These are phyloP conservation scores for Pseudopipra pipra DNA, from an alignment of 2,113 vertebrate species.

Conservation along the genomic window DNA sequence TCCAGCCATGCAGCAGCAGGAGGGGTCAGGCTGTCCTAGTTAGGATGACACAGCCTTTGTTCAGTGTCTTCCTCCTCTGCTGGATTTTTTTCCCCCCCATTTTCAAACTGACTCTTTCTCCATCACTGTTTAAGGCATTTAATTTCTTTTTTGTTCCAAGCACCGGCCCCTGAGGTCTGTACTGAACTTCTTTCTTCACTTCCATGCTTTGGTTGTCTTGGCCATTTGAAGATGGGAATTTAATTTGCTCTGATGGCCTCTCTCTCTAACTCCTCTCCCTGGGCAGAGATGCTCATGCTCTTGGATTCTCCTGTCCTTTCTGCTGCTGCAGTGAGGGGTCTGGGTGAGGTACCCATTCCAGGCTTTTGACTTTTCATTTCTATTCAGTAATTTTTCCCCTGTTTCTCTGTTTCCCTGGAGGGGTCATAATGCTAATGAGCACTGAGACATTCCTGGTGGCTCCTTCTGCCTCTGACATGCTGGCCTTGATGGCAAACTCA, in stretches of 20 bases:
- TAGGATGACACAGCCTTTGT: not conserved
- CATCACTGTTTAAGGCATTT: not conserved
- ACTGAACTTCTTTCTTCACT: not conserved
- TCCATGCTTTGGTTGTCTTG: not conserved
- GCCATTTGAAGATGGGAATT: constrained; percentile 9
- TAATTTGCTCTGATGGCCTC: not conserved
- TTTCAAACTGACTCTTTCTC: not conserved
- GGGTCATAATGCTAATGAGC: constrained; percentile 19
- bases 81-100: not conserved
- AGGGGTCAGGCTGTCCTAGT: not conserved
- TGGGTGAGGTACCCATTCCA: not conserved
- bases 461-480: not conserved
- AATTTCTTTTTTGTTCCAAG: not conserved
- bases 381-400: not conserved
- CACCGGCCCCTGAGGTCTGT: not conserved
- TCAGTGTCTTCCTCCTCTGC: not conserved
- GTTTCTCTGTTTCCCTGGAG: constrained; percentile 7
- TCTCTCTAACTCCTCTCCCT: constrained; percentile 2
- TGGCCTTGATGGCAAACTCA: not conserved
- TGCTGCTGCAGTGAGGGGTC: not conserved
- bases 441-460: not conserved
- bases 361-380: not conserved
- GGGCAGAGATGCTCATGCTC: not conserved
- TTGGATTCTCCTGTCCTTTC: constrained; percentile 34
- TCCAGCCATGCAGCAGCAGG: not conserved